Evolutionary conservation across 2,888 invertebrate species (phyloP).

Genomic region (Lithosia quadra): DNA sequence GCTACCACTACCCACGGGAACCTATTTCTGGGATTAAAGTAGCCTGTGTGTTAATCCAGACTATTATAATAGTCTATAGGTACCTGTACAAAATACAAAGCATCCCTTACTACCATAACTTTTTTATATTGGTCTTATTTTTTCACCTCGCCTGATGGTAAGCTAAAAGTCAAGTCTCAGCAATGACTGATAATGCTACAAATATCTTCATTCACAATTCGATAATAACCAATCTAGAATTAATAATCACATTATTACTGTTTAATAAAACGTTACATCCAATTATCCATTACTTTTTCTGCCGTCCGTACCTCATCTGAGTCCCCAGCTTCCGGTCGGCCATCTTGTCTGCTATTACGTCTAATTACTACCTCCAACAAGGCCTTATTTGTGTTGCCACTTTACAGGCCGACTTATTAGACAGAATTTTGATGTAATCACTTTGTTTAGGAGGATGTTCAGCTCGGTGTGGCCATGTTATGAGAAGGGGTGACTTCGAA

Average conservation of each 20-base stretch:
- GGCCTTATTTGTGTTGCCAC: constrained; percentile 38
- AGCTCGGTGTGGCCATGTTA: background rate
- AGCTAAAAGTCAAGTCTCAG: too few species aligned
- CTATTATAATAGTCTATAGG: too few species aligned
- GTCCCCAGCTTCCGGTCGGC: constrained; percentile 67
- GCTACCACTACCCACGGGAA: too few species aligned
- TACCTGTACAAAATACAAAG: too few species aligned
- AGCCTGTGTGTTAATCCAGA: too few species aligned
- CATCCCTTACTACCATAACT: too few species aligned
- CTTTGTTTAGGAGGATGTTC: background rate
- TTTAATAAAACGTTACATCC: background rate
- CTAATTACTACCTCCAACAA: constrained; percentile 73
- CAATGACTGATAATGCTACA: too few species aligned
- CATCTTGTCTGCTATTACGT: constrained; percentile 79
- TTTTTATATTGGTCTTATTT: too few species aligned
- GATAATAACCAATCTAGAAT: background rate
- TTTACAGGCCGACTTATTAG: constrained; percentile 7
- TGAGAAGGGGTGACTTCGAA: background rate
- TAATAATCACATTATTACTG: background rate
- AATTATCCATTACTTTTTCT: constrained; percentile 1
- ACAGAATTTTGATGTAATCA: background rate
- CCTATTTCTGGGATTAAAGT: too few species aligned
- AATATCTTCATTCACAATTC: background rate
- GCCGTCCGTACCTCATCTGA: constrained; percentile 47
- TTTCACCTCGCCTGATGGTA: too few species aligned